Conservation (phyloP, 2,113 vertebrate genomes). For the Phyllopteryx taeniolatus region DNA sequence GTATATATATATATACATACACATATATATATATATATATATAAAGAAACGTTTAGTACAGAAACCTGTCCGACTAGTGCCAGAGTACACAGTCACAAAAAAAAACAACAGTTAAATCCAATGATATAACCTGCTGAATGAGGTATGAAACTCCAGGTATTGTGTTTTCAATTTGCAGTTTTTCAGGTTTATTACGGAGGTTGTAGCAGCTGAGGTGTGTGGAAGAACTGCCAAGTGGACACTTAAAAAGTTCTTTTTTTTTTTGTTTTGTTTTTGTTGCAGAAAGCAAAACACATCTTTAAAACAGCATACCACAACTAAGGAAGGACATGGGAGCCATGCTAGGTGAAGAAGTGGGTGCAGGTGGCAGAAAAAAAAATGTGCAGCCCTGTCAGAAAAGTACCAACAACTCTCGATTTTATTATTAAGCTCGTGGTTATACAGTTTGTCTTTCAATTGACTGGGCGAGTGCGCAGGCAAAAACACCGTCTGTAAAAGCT, state of each 20-base stretch:
- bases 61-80: conserved; percentile 49
- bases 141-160: conserved; percentile 73
- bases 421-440: conserved; percentile 53
- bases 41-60: conserved; percentile 33
- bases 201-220: conserved; percentile 77
- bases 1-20: conserved; percentile 9
- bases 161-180: conserved; percentile 71
- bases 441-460: conserved; percentile 37
- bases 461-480: conserved; percentile 38
- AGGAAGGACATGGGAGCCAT: conserved; percentile 35
- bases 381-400: conserved; percentile 52
- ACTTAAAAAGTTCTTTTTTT: conserved; percentile 47
- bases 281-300: conserved; percentile 43
- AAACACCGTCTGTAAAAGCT: conserved; percentile 55
- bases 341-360: conserved; percentile 32
- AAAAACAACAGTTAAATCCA: conserved; percentile 64
- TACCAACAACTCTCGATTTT: conserved; percentile 40
- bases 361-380: conserved; percentile 41
- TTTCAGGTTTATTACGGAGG: conserved; percentile 74
- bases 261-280: conserved; percentile 19
- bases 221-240: conserved; percentile 71
- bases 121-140: conserved; percentile 67
- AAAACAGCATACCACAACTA: conserved; percentile 39
- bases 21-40: conserved; percentile 11
- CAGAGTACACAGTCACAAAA: conserved; percentile 58